phyloP scores from a whole-genome alignment of 2,797 vertebrate species.

The Distichodus sexfasciatus region DNA sequence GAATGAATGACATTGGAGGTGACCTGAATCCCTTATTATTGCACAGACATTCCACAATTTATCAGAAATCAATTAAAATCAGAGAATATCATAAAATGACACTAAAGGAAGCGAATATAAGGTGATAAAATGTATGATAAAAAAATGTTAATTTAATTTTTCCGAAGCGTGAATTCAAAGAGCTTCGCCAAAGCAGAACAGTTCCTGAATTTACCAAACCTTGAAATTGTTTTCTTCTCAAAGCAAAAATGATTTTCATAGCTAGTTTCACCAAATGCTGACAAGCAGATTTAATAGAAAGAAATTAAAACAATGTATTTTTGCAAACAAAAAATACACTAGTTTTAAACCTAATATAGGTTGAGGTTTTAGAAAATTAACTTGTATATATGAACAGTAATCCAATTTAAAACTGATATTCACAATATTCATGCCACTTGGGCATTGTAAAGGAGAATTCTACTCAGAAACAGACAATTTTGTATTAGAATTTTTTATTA shows the following conservation, averaged over 20 bases:
- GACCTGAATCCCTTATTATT: constrained; percentile 24
- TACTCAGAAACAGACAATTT: background rate
- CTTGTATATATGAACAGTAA: background rate
- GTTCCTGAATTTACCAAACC: background rate
- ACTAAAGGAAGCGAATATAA: background rate
- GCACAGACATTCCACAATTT: constrained; percentile 32
- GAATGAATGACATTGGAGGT: background rate
- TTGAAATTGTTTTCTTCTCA: background rate
- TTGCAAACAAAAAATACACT: background rate
- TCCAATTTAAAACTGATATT: constrained; percentile 9
- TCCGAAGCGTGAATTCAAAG: background rate
- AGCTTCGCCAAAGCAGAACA: background rate
- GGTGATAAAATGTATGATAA: background rate
- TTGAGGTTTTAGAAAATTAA: constrained; percentile 26
- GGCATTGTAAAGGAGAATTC: background rate
- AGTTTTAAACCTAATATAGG: constrained; percentile 48
- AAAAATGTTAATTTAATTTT: background rate
- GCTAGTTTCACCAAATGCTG: background rate
- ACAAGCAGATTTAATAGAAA: background rate
- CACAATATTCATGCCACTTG: background rate
- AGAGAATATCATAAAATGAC: background rate
- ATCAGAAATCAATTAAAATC: background rate
- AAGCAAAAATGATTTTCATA: background rate
- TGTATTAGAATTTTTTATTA: too few relatives aligned
- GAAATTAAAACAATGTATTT: background rate